Percentiles rank a stretch among this genome's conserved stretches.
These are phyloP conservation scores for Liasis olivaceus DNA, from an alignment of 2,797 vertebrate species.

Conservation along the genomic window DNA sequence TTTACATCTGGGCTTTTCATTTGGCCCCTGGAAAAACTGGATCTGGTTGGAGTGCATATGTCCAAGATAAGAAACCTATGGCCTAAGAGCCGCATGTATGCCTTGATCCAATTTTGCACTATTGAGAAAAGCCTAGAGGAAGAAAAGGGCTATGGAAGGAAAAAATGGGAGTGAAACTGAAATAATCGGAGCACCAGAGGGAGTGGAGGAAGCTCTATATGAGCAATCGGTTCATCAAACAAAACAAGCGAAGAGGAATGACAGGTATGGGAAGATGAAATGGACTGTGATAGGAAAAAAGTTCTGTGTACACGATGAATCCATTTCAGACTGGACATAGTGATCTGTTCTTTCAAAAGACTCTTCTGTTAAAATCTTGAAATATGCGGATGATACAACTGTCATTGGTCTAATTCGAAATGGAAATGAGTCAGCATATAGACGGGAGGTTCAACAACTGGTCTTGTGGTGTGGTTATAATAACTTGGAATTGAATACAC, in stretches of 20 bases:
- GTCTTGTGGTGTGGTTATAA: too few relatives aligned
- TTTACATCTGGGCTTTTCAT: neutral
- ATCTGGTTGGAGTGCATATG: neutral
- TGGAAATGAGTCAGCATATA: too few relatives aligned
- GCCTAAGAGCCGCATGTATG: neutral
- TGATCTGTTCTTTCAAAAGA: neutral
- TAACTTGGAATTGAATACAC: too few relatives aligned
- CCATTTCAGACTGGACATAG: neutral
- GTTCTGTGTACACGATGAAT: neutral
- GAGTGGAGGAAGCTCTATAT: neutral
- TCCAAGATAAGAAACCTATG: neutral
- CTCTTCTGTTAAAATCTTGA: too few relatives aligned
- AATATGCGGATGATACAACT: too few relatives aligned
- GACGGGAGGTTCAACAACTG: too few relatives aligned
- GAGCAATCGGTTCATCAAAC: neutral
- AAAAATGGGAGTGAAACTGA: neutral
- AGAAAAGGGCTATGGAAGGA: neutral
- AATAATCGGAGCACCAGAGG: neutral
- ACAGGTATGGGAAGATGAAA: neutral
- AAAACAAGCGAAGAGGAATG: neutral
- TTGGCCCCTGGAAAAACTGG: neutral
- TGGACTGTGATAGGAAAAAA: neutral
- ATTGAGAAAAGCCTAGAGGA: neutral
- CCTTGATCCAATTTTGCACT: neutral
- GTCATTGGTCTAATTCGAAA: too few relatives aligned